Base-by-base conservation (phyloP, 2,888 invertebrate species). In the Drosophila buzzatii region DNA sequence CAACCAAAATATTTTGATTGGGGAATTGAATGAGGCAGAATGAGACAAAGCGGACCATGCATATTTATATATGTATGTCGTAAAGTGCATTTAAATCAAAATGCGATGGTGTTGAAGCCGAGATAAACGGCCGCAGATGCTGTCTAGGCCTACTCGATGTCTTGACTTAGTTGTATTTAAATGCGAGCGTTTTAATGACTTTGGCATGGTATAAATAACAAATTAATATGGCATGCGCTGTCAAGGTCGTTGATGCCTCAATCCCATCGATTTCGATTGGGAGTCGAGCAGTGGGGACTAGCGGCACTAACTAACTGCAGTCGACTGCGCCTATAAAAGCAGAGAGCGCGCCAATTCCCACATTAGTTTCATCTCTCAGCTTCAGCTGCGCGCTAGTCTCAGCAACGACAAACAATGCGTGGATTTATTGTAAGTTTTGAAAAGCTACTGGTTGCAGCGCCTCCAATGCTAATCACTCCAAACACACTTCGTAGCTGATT, bases 81-180 rank as follows among this genome's bases (percentile, higher is more conserved):
- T 75, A 73, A 89, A 90, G 76, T 87, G 89, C 90, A 90, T 80
- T 90, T 84, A 80, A 90, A 84, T 90, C 89, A 85, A 80, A 76
- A 80, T 70, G 81, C 66, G 79, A 76, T 42, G 45, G 60, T 53
- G 73, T 70, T 70, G 76, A 71, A 58, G 71, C 60, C 42, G 70
- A 81, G 83, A 83, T 70, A 79, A 81, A 80, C 73, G 66, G 59
- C 53, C 68, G 35, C n/a, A 65, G 47, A 75, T 57, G 64, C 41
- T 57, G 68, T 41, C 53, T 79, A 58, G 86, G 86, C 82, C 83
- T 85, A 90, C n/a, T 20, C 37, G 41, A 49, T 56, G 65, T 52
- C 39, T 49, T 71, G 70, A 64, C 55, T 74, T 53, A 57, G 51
- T 53, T 62, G 69, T 85, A 85, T 88, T 85, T 78, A 78, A 84